phyloP scores from a whole-genome alignment of 2,888 invertebrate genomes.

The Dioctria linearis region DNA sequence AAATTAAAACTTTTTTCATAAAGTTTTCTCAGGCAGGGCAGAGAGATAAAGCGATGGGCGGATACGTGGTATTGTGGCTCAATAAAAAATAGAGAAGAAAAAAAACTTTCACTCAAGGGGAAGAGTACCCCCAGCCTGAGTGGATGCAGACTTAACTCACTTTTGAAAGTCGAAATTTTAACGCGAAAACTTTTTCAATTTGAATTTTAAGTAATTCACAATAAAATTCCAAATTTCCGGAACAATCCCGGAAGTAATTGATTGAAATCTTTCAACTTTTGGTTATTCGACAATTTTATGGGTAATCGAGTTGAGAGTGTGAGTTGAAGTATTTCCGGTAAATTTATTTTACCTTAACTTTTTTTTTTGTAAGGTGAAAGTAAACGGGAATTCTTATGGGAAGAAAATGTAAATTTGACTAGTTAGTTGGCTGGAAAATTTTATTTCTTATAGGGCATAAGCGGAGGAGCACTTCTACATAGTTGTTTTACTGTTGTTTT shows the following conservation, averaged over 20 bases:
- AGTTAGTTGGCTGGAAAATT: too few species aligned
- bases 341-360: too few species aligned
- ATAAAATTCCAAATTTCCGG: constrained; percentile 6
- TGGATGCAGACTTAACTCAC: constrained; percentile 23
- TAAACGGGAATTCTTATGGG: too few species aligned
- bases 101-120: constrained; percentile 12
- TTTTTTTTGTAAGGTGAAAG: too few species aligned
- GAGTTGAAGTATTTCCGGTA: not conserved
- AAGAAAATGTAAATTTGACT: too few species aligned
- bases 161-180: constrained; percentile 15
- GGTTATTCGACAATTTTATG: not conserved
- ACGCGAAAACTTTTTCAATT: constrained; percentile 40
- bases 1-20: constrained; percentile 41
- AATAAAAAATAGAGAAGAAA: constrained; percentile 1
- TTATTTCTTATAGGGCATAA: too few species aligned
- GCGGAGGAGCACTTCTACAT: too few species aligned
- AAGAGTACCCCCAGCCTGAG: not conserved
- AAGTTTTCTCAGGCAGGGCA: not conserved
- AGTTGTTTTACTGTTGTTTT: too few species aligned
- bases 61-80: constrained; percentile 10
- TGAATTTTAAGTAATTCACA: constrained; percentile 23
- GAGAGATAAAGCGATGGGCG: not conserved
- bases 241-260: constrained; percentile 21
- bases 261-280: constrained; percentile 8
- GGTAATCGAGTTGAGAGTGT: not conserved